phyloP scores from a whole-genome alignment of 2,113 vertebrate genomes.

The Myocastor coypus region DNA sequence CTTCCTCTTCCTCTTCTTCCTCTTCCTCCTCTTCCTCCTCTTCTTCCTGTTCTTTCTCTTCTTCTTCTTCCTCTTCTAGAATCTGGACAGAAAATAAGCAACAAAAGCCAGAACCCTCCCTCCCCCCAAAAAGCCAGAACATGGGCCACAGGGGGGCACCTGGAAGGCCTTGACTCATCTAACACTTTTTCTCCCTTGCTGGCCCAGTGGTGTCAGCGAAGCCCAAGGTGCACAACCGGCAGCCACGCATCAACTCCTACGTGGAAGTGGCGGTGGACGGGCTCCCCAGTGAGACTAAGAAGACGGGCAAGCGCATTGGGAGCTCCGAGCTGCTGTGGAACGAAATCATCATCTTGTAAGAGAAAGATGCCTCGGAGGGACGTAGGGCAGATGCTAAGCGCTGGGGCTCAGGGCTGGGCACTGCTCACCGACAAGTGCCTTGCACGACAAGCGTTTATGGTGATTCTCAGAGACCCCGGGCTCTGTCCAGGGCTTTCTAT shows the following conservation, averaged over 20 bases:
- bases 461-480: background rate
- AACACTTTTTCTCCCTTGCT: background rate
- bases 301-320: slow-evolving; percentile 95
- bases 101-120: background rate
- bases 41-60: no score
- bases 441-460: no score
- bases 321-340: slow-evolving; percentile 96
- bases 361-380: background rate
- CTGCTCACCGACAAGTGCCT: no score
- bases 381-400: background rate
- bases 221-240: slow-evolving; percentile 91
- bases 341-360: slow-evolving; percentile 94
- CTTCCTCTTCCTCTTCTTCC: no score
- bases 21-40: background rate
- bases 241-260: slow-evolving; percentile 93
- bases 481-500: background rate
- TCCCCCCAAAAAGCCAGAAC: background rate
- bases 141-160: slow-evolving; percentile 49
- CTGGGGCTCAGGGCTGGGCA: background rate
- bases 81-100: background rate
- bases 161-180: background rate
- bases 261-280: slow-evolving; percentile 95
- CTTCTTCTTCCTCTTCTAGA: background rate
- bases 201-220: slow-evolving; percentile 93
- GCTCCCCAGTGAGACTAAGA: slow-evolving; percentile 94